phyloP scores from a whole-genome alignment of 2,888 invertebrate genomes.

The Magallana nippona region DNA sequence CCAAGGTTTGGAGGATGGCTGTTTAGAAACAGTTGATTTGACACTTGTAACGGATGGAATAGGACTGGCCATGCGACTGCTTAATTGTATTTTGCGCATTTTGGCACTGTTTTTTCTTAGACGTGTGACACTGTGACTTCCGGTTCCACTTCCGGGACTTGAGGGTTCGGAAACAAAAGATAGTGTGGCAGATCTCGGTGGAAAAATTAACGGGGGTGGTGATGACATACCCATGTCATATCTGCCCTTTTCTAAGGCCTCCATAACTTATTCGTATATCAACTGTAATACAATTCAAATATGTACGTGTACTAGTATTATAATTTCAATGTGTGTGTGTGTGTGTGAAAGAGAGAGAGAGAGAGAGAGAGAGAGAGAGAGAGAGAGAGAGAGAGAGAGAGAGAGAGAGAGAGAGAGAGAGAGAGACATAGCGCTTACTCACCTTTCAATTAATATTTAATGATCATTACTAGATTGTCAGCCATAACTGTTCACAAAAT shows the following conservation, averaged over 20 bases:
- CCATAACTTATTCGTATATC: background rate
- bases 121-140: slow-evolving; percentile 1
- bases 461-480: background rate
- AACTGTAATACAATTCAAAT: slow-evolving; percentile 10
- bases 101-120: slow-evolving; percentile 45
- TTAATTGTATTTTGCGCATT: slow-evolving; percentile 36
- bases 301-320: too few species aligned
- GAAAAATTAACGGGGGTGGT: slow-evolving; percentile 29
- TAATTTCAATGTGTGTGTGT: too few species aligned
- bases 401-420: slow-evolving; percentile 34
- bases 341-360: slow-evolving; percentile 24
- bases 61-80: slow-evolving; percentile 32
- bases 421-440: slow-evolving; percentile 4
- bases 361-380: slow-evolving; percentile 8
- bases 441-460: background rate
- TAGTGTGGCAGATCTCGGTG: slow-evolving; percentile 34
- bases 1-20: background rate
- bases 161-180: slow-evolving; percentile 40
- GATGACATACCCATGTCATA: slow-evolving; percentile 18
- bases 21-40: slow-evolving; percentile 25
- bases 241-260: slow-evolving; percentile 11
- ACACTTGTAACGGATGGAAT: slow-evolving; percentile 32
- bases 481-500: background rate
- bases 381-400: slow-evolving; percentile 34
- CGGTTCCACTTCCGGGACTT: slow-evolving; percentile 41